phyloP scores from a whole-genome alignment of 2,113 vertebrate species.

The Rhinichthys klamathensis region DNA sequence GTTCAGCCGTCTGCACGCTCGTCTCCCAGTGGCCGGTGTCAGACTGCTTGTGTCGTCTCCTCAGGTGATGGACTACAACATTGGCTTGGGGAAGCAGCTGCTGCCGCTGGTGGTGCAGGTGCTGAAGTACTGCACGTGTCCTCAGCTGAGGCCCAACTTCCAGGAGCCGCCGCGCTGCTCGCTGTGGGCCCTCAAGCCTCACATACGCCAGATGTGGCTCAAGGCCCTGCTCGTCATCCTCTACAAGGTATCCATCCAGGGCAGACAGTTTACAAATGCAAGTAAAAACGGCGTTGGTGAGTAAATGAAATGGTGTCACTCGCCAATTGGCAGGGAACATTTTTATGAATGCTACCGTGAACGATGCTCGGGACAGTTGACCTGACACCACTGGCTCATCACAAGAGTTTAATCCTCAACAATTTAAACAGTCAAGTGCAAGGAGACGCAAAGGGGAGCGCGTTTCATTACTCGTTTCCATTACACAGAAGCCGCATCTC shows the following conservation, averaged over 20 bases:
- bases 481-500: no score
- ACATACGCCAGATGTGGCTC: conserved; percentile 98
- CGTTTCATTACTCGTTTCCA: no score
- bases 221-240: conserved; percentile 96
- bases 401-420: no score
- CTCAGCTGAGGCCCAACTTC: conserved; percentile 96
- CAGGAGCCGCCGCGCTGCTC: conserved; percentile 98
- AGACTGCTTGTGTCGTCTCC: conserved; percentile 38
- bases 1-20: not conserved
- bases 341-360: no score
- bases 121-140: conserved; percentile 95
- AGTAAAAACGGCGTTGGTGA: no score
- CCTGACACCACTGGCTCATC: no score
- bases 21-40: not conserved
- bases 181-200: conserved; percentile 93
- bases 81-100: conserved; percentile 93
- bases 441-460: no score
- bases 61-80: conserved; percentile 99
- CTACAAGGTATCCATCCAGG: conserved; percentile 84
- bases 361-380: no score
- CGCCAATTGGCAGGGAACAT: no score
- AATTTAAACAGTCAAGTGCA: no score
- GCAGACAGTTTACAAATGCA: no score
- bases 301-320: no score
- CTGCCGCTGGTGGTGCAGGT: conserved; percentile 97